Conservation (phyloP, 1,140 invertebrate species). For the Lepidurus packardi region DNA sequence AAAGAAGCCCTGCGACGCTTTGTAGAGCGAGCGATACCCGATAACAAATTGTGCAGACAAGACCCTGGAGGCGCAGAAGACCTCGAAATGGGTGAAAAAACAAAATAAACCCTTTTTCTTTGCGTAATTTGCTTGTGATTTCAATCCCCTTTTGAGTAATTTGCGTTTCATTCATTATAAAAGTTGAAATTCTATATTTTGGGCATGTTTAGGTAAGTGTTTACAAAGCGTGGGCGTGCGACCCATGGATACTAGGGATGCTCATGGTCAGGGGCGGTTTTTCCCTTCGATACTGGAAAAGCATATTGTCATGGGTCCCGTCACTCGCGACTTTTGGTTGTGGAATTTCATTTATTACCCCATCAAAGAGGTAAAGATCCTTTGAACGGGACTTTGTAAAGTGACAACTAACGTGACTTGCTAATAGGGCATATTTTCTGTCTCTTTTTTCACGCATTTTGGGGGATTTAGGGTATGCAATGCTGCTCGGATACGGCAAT, state of each 20-base stretch:
- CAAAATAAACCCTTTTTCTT: too few species aligned
- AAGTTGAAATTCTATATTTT: too few species aligned
- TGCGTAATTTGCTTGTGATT: too few species aligned
- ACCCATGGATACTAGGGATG: slow-evolving; percentile 80
- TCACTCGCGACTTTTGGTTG: slow-evolving; percentile 81
- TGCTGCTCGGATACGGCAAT: slow-evolving; percentile 94
- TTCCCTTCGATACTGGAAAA: slow-evolving; percentile 89
- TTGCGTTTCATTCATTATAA: too few species aligned
- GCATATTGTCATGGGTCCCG: slow-evolving; percentile 78
- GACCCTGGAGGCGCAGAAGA: slow-evolving; percentile 30
- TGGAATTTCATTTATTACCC: slow-evolving; percentile 93
- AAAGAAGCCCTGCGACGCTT: slow-evolving; percentile 34
- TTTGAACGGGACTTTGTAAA: slow-evolving; percentile 28
- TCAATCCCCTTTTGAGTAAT: too few species aligned
- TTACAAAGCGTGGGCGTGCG: slow-evolving; percentile 75
- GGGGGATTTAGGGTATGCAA: slow-evolving; percentile 65
- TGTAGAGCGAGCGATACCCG: slow-evolving; percentile 24
- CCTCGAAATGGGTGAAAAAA: slow-evolving; percentile 33
- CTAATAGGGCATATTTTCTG: background rate
- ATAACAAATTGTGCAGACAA: slow-evolving; percentile 22
- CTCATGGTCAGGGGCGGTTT: slow-evolving; percentile 75
- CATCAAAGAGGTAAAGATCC: slow-evolving; percentile 62
- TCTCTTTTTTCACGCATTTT: slow-evolving; percentile 16
- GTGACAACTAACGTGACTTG: background rate
- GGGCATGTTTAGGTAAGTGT: slow-evolving; percentile 60